Evolutionary conservation across 1,140 invertebrate species (phyloP), one percentile per base, ranked within the genome.

Genomic region (Panulirus ornatus): DNA sequence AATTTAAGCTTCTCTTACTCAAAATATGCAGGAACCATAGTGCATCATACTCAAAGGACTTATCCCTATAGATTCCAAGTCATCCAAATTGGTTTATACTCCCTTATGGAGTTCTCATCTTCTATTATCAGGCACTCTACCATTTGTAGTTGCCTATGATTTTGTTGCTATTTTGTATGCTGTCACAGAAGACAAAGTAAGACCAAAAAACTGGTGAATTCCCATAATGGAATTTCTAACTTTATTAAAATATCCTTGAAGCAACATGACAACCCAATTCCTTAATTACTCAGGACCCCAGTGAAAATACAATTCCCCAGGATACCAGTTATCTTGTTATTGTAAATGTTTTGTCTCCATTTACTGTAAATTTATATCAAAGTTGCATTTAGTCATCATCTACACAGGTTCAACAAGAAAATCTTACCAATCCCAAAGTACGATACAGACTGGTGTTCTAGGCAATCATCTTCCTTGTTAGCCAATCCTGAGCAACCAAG

Each of bases 201-300:
- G 58, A 81, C 63, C 42, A 47, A 78, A 42, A 63, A 78, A 78
- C 75, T 78, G 38, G 54, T 88, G 75, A 54, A 78, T 78, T 78
- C 85, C 85, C 85, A 88, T 88, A 34, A 70, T 70, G 85, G 85
- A 88, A 66, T 66, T 88, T 88, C 85, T 88, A 88, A 88, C 85
- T 88, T 88, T 88, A 79, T 79, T 88, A 88, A 88, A 88, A 88
- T 79, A 88, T 78, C 75, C 36, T 79, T 88, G 85, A 88, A 88
- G 76, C 76, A 88, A 88, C 85, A 88, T 88, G 85, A 88, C 83
- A 84, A 84, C 34, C 83, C 83, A 84, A 84, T 47, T 73, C 75
- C 66, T 71, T 84, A 71, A 70, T 84, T 42, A 51, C 71, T 84
- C 83, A 84, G 83, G 83, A 70, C 83, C 22, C 42, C 40, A 22